These are phyloP conservation scores for Clostera curtula DNA, from an alignment of 2,888 invertebrate species.

Conservation along the genomic window DNA sequence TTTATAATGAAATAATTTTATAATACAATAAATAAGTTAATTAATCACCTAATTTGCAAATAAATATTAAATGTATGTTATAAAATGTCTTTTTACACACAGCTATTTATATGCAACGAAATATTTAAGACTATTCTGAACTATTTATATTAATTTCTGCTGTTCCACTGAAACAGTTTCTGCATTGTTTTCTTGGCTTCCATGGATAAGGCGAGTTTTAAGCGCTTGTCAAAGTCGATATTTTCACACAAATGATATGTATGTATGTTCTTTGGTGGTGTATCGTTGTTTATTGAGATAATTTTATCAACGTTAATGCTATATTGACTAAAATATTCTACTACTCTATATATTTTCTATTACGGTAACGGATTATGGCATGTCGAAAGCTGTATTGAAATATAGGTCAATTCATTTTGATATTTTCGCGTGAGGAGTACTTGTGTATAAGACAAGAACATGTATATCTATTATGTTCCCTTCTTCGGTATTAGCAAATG, in stretches of 20 bases:
- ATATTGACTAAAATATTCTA: not conserved
- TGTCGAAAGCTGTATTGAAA: no score
- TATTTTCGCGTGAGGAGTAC: no score
- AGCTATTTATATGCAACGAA: conserved; percentile 58
- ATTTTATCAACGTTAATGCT: conserved; percentile 4
- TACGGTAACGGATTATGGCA: no score
- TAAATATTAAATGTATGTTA: conserved; percentile 26
- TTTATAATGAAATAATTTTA: no score
- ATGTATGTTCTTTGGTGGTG: not conserved
- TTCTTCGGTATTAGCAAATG: conserved; percentile 10
- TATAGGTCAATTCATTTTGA: no score
- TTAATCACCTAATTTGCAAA: conserved; percentile 5
- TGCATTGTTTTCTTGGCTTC: conserved; percentile 11
- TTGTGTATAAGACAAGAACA: no score
- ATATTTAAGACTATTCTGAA: conserved; percentile 30
- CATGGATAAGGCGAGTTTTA: conserved; percentile 8
- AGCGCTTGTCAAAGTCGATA: no score
- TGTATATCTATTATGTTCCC: no score
- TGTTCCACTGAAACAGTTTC: conserved; percentile 38
- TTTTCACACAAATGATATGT: no score
- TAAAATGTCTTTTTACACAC: conserved; percentile 30
- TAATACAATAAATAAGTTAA: no score
- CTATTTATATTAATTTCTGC: conserved; percentile 16
- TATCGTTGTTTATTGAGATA: conserved; percentile 4
- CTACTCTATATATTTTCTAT: no score